These are phyloP conservation scores for Petromus typicus DNA, from an alignment of 2,113 vertebrate species.

Conservation along the genomic window DNA sequence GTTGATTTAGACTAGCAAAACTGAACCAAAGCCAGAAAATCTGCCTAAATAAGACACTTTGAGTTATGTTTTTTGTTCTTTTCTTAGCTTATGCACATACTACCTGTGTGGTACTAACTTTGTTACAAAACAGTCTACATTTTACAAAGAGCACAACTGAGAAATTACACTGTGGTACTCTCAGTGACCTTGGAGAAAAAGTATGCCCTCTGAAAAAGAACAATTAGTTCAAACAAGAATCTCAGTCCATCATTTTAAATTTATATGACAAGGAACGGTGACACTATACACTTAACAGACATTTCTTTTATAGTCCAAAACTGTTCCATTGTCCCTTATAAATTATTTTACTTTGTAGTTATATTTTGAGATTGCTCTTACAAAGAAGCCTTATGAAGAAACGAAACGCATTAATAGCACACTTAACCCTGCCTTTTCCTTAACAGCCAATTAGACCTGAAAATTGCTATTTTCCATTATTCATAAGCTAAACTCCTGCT, in stretches of 20 bases:
- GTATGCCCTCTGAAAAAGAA: slow-evolving; percentile 37
- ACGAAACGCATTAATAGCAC: neutral
- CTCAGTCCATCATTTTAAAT: slow-evolving; percentile 48
- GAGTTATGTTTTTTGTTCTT: neutral
- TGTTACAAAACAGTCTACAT: slow-evolving; percentile 32
- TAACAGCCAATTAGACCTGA: neutral
- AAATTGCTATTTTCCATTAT: slow-evolving; percentile 55
- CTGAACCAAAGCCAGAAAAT: neutral
- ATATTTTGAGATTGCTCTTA: neutral
- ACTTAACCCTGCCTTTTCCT: slow-evolving; percentile 5
- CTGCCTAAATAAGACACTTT: neutral
- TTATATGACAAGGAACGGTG: neutral
- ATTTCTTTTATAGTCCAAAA: neutral
- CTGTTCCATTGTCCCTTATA: neutral
- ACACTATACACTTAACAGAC: neutral
- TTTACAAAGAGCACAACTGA: slow-evolving; percentile 30
- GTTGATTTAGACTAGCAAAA: neutral
- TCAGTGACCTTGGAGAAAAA: slow-evolving; percentile 30
- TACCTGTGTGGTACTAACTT: neutral
- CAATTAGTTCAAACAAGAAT: slow-evolving; percentile 28
- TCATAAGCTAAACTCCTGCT: slow-evolving; percentile 28
- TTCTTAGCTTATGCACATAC: neutral
- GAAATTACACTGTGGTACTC: neutral
- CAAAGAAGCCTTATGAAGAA: slow-evolving; percentile 21
- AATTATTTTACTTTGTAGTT: slow-evolving; percentile 11